Conservation (phyloP, 2,113 vertebrate species). For the Ornithorhynchus anatinus region DNA sequence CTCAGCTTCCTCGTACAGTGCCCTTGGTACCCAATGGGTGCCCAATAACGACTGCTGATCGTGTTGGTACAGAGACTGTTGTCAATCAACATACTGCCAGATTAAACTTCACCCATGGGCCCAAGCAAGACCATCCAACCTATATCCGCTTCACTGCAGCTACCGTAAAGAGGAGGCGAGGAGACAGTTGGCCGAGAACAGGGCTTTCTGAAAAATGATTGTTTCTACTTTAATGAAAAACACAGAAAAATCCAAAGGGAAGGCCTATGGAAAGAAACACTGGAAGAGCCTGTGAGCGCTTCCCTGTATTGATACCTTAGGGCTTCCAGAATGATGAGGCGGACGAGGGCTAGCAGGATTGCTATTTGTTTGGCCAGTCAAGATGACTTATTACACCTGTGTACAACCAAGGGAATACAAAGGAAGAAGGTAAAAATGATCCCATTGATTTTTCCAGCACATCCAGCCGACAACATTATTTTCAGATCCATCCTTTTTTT, state of each 20-base stretch:
- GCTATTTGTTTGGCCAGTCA: slow-evolving; percentile 43
- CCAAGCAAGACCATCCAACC: too few relatives aligned
- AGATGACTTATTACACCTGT: slow-evolving; percentile 64
- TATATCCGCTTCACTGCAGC: too few relatives aligned
- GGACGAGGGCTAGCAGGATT: not conserved
- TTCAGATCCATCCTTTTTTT: slow-evolving; percentile 67
- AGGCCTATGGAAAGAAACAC: not conserved
- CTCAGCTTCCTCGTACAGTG: too few relatives aligned
- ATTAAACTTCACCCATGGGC: too few relatives aligned
- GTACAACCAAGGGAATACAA: slow-evolving; percentile 39
- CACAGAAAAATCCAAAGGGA: not conserved
- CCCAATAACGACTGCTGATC: too few relatives aligned
- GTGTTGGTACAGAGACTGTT: too few relatives aligned
- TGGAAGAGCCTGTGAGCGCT: not conserved
- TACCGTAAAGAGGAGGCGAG: too few relatives aligned
- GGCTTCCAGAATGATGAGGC: not conserved
- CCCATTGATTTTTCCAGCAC: slow-evolving; percentile 67
- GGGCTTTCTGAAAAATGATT: too few relatives aligned
- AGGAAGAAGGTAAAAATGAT: slow-evolving; percentile 65
- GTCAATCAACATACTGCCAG: too few relatives aligned
- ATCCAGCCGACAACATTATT: slow-evolving; percentile 65
- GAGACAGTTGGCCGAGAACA: too few relatives aligned
- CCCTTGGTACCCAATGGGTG: too few relatives aligned
- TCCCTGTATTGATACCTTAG: not conserved
- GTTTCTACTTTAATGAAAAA: too few relatives aligned